Conservation (phyloP, 1,140 invertebrate species). For the Mactra quadrangularis region DNA sequence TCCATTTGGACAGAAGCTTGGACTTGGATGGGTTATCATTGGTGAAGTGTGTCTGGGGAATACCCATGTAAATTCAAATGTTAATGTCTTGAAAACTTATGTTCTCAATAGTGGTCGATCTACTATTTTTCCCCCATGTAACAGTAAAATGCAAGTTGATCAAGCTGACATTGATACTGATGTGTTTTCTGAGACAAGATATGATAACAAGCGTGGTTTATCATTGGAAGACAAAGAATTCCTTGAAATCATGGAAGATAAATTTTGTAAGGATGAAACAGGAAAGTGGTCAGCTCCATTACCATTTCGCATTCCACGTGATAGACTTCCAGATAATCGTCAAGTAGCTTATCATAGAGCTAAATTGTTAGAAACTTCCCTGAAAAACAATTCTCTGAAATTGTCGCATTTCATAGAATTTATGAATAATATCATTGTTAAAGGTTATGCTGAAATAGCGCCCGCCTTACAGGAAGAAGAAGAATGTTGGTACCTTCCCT, state of each 20-base stretch:
- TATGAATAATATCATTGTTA: conserved; percentile 62
- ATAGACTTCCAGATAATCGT: conserved; percentile 47
- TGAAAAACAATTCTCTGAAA: conserved; percentile 32
- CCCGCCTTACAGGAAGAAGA: conserved; percentile 20
- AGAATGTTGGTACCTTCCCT: conserved; percentile 63
- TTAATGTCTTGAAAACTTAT: conserved; percentile 50
- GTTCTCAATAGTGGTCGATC: conserved; percentile 47
- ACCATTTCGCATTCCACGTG: conserved; percentile 32
- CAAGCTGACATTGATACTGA: not conserved
- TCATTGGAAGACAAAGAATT: conserved; percentile 63
- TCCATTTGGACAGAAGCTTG: conserved; percentile 62
- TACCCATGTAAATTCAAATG: conserved; percentile 11
- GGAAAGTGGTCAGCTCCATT: conserved; percentile 57
- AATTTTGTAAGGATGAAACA: conserved; percentile 9
- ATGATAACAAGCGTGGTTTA: conserved; percentile 55
- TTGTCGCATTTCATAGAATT: conserved; percentile 27
- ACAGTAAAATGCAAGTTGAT: conserved; percentile 48
- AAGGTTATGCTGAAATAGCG: conserved; percentile 56
- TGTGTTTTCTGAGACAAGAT: conserved; percentile 37
- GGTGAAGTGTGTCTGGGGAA: conserved; percentile 62
- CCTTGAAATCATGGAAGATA: conserved; percentile 55
- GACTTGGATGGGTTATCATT: conserved; percentile 67
- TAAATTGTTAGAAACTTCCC: conserved; percentile 14
- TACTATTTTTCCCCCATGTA: conserved; percentile 51
- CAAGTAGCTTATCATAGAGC: conserved; percentile 2